These are phyloP conservation scores for Stigmatopora nigra DNA, from an alignment of 2,113 vertebrate species.

Conservation along the genomic window DNA sequence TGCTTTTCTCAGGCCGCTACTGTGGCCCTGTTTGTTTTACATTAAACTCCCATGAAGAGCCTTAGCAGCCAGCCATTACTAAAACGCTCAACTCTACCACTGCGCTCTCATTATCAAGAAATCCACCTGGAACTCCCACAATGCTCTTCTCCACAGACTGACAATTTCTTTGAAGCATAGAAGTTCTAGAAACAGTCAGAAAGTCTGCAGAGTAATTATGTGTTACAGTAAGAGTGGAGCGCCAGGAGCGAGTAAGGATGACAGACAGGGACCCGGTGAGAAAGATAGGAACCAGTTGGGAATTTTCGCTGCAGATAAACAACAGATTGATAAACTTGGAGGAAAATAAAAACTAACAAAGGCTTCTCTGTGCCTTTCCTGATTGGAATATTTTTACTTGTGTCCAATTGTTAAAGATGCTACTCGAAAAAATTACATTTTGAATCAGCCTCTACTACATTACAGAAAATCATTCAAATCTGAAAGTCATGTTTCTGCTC, in stretches of 20 bases:
- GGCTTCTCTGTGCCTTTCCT: slow-evolving; percentile 8
- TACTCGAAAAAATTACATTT: neutral
- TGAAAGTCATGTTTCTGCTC: neutral
- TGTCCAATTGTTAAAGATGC: slow-evolving; percentile 5
- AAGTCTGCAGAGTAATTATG: slow-evolving; percentile 68
- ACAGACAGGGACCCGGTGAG: slow-evolving; percentile 41
- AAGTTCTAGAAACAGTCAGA: slow-evolving; percentile 65
- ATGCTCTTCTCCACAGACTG: slow-evolving; percentile 68
- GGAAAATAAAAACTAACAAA: slow-evolving; percentile 26
- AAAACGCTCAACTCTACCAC: slow-evolving; percentile 64
- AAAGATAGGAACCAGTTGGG: slow-evolving; percentile 33
- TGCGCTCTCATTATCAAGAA: slow-evolving; percentile 71
- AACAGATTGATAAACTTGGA: slow-evolving; percentile 55
- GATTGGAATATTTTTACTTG: slow-evolving; percentile 15
- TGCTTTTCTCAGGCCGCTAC: slow-evolving; percentile 60
- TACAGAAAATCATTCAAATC: neutral
- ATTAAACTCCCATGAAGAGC: slow-evolving; percentile 66
- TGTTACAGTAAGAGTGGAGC: slow-evolving; percentile 60
- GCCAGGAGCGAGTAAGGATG: slow-evolving; percentile 24
- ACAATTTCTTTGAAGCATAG: slow-evolving; percentile 64
- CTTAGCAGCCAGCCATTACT: slow-evolving; percentile 70
- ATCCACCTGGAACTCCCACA: slow-evolving; percentile 76
- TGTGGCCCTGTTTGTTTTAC: slow-evolving; percentile 68
- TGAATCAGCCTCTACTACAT: neutral
- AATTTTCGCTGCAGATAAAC: slow-evolving; percentile 52